A percentile compares a stretch with the other conserved stretches of the same genome.
Conservation (phyloP, 1,140 invertebrate species). For the Megalonaias nervosa region DNA sequence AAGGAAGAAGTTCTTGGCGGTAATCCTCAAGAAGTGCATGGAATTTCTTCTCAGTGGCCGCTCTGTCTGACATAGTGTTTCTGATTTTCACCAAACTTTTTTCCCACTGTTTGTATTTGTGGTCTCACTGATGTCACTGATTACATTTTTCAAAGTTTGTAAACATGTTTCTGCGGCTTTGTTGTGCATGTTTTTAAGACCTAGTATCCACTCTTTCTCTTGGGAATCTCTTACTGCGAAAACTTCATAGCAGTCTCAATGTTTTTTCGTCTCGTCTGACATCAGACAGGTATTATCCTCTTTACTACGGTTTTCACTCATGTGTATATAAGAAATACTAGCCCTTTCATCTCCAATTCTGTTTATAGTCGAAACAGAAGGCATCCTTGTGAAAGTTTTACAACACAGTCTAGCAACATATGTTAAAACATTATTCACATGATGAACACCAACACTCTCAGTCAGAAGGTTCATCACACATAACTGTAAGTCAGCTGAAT, state of each 20-base stretch:
- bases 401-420: slow-evolving; percentile 22
- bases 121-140: slow-evolving; percentile 13
- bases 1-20: no score
- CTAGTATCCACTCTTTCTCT: slow-evolving; percentile 30
- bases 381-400: slow-evolving; percentile 17
- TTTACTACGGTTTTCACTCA: slow-evolving; percentile 11
- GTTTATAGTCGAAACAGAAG: no score
- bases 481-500: slow-evolving; percentile 6
- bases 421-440: slow-evolving; percentile 31
- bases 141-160: slow-evolving; percentile 13
- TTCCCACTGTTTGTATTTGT: slow-evolving; percentile 17
- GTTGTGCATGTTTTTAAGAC: slow-evolving; percentile 26
- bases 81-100: slow-evolving; percentile 33
- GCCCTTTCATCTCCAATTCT: no score
- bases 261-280: slow-evolving; percentile 34
- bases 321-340: slow-evolving; percentile 17
- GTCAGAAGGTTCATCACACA: slow-evolving; percentile 32
- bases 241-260: slow-evolving; percentile 24
- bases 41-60: no score
- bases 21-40: no score
- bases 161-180: slow-evolving; percentile 23
- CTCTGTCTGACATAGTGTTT: no score
- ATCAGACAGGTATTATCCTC: slow-evolving; percentile 25
- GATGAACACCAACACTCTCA: slow-evolving; percentile 32
- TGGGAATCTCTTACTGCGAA: slow-evolving; percentile 24